A percentile compares a stretch with the other conserved stretches of the same genome.
phyloP scores from a whole-genome alignment of 2,113 vertebrate genomes.

The Ellobius talpinus region DNA sequence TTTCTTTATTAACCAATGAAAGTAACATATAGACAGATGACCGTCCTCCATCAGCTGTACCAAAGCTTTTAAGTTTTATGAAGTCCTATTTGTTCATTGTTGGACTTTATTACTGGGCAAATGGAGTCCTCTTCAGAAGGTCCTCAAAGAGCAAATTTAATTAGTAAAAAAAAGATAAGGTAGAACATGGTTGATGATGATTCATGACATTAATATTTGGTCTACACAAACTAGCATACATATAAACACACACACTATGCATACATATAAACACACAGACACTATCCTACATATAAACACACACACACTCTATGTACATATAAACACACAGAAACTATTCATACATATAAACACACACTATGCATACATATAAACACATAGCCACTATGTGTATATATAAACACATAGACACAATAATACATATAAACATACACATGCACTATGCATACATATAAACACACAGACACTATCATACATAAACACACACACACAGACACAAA shows the following conservation, averaged over 20 bases:
- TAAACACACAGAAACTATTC: no score
- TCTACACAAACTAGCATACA: not conserved
- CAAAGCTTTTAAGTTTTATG: not conserved
- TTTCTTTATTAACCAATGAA: no score
- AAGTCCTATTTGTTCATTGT: not conserved
- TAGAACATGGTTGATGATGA: not conserved
- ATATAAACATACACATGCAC: no score
- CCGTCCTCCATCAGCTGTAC: no score
- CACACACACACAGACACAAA: not conserved
- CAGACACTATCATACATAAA: not conserved
- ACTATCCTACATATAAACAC: not conserved
- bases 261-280: not conserved
- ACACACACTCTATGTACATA: not conserved
- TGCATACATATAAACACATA: not conserved
- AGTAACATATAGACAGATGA: no score
- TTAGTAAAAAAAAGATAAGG: not conserved
- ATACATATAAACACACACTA: no score
- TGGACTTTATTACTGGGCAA: not conserved
- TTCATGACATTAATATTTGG: not conserved
- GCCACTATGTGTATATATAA: not conserved
- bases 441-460: no score
- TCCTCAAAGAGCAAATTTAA: not conserved
- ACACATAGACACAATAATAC: no score
- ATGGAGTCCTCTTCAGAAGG: not conserved
- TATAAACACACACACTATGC: not conserved